These are phyloP conservation scores for Lottia gigantea DNA, from an alignment of 2,888 invertebrate species.

Conservation along the genomic window DNA sequence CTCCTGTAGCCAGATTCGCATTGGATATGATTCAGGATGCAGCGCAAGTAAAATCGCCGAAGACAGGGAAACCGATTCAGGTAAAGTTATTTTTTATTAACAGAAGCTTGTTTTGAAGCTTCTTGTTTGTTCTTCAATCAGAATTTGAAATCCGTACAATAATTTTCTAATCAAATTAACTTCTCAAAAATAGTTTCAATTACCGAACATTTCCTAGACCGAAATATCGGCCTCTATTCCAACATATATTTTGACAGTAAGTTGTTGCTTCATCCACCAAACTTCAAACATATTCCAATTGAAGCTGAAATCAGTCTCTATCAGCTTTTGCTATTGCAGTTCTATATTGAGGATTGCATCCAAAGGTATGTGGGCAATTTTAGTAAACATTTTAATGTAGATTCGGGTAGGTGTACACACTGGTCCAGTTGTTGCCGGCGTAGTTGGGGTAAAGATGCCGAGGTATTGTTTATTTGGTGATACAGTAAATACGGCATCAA, in stretches of 20 bases:
- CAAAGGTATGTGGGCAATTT: neutral
- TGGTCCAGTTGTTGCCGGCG: constrained; percentile 52
- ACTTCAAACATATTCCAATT: too few species aligned
- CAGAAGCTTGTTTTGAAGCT: too few species aligned
- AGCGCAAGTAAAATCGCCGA: constrained; percentile 47
- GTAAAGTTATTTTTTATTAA: constrained; percentile 21
- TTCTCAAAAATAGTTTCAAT: too few species aligned
- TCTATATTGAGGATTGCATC: neutral
- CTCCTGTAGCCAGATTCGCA: constrained; percentile 56
- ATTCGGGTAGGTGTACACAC: constrained; percentile 56
- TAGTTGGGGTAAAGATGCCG: constrained; percentile 53
- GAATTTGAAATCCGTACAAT: too few species aligned
- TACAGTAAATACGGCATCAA: constrained; percentile 56
- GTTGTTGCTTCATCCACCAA: too few species aligned
- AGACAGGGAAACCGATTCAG: constrained; percentile 47
- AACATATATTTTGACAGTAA: too few species aligned
- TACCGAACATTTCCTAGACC: too few species aligned
- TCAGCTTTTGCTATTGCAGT: too few species aligned
- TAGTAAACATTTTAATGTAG: constrained; percentile 30
- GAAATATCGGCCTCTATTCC: too few species aligned
- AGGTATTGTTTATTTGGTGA: constrained; percentile 57
- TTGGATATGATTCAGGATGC: constrained; percentile 53
- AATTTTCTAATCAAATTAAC: neutral
- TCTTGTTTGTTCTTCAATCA: neutral
- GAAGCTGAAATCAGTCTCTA: too few species aligned